phyloP scores from a whole-genome alignment of 2,888 invertebrate genomes.

The Apodemia zela region DNA sequence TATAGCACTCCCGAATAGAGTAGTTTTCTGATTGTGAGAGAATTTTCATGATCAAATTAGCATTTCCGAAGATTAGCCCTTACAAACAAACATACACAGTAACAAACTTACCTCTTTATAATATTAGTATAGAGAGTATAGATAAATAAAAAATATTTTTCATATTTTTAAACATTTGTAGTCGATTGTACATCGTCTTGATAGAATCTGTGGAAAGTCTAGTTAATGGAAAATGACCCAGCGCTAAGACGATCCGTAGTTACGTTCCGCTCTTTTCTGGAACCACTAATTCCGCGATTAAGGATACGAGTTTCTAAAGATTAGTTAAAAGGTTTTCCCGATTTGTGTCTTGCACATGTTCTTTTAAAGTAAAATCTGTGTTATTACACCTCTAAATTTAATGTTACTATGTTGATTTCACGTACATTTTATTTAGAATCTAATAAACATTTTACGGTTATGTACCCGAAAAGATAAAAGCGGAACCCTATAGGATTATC shows the following conservation, averaged over 20 bases:
- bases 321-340: conserved; percentile 18
- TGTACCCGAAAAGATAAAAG: too few species aligned
- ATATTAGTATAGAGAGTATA: too few species aligned
- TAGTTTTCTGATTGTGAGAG: too few species aligned
- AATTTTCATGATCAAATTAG: too few species aligned
- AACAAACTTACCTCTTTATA: too few species aligned
- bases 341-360: conserved; percentile 13
- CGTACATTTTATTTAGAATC: too few species aligned
- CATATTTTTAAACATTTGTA: not conserved
- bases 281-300: conserved; percentile 45
- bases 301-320: conserved; percentile 33
- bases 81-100: too few species aligned
- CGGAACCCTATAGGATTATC: too few species aligned
- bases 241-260: conserved; percentile 12
- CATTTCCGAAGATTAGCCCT: too few species aligned
- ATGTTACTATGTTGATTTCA: not conserved
- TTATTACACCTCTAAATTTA: not conserved
- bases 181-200: not conserved
- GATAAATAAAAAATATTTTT: not conserved
- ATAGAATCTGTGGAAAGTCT: conserved; percentile 12
- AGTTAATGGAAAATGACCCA: conserved; percentile 15
- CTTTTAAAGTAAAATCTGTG: not conserved
- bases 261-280: conserved; percentile 43
- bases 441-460: too few species aligned
- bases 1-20: too few species aligned